Base-by-base conservation (phyloP, 2,888 invertebrate species). In the Eurois occulta region DNA sequence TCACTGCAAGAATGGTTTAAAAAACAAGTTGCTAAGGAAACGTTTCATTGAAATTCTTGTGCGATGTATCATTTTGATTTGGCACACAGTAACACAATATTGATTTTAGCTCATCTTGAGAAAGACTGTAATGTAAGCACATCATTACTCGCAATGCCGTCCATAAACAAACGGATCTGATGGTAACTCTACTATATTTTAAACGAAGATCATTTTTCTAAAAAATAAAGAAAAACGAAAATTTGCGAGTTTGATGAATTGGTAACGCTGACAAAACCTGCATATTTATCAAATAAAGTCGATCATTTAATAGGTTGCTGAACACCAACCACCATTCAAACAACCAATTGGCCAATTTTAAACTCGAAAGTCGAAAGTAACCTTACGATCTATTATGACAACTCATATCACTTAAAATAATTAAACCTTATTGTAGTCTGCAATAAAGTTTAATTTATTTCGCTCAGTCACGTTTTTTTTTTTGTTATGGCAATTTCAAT, bases 11-110 rank as follows among this genome's bases (percentile, higher is more conserved):
- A 58, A 24, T 64, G 18, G 21, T n/a, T 32, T 41, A 48, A 69
- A 74, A 68, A 68, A 32, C 24, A 65, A 24, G 69, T 80, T 75
- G 70, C 75, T 67, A 78, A 68, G 68, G 46, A 13, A 71, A 62
- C 71, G 65, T 24, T 65, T 38, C 38, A 72, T 69, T 72, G 35
- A 65, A 74, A 78, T 85, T 72, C 71, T 75, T 70, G 48, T 43
- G 43, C 62, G 62, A 81, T 76, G 60, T 72, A 52, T 85, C 72
- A 77, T 85, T 76, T 76, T 55, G 28, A 73, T 80, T 84, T 80
- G 70, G 74, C 75, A 52, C 62, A 78, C 32, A 48, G 21, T 66
- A 35, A 41, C n/a, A 67, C 16, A 68, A 84, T 85, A 72, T 81
- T 80, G 75, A 72, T 72, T 58, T 66, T 24, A 80, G 52, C 32